These are phyloP conservation scores for Kryphioiulus occultus DNA, from an alignment of 2,888 invertebrate species.

Conservation along the genomic window DNA sequence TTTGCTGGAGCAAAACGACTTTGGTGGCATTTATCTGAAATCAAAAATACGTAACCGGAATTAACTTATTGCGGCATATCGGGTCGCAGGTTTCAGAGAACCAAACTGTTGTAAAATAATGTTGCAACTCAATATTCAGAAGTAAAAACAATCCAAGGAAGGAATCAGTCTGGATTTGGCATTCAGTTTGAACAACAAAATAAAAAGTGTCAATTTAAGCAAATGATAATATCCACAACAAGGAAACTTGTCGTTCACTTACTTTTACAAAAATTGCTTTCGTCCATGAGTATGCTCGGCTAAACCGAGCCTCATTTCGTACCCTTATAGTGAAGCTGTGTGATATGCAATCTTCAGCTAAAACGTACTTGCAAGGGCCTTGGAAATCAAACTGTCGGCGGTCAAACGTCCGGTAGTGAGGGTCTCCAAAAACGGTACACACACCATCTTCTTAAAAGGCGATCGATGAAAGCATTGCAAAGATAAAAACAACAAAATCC, in stretches of 20 bases:
- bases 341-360: conserved; percentile 79
- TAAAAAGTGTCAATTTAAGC: too few species aligned
- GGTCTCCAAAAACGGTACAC: conserved; percentile 93
- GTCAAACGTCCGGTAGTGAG: conserved; percentile 94
- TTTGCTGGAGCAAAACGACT: conserved; percentile 84
- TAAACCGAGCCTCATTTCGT: conserved; percentile 83
- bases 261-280: conserved; percentile 83
- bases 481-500: too few species aligned
- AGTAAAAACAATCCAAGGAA: too few species aligned
- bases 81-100: too few species aligned
- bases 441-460: conserved; percentile 76
- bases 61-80: background rate
- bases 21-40: conserved; percentile 70
- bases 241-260: background rate
- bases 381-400: conserved; percentile 91
- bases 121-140: too few species aligned
- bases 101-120: too few species aligned
- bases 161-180: too few species aligned
- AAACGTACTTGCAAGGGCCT: conserved; percentile 90
- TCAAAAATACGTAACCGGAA: background rate
- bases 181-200: too few species aligned
- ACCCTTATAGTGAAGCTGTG: conserved; percentile 83
- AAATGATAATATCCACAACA: too few species aligned
- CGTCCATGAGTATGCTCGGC: conserved; percentile 87
- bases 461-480: background rate